Evolutionary conservation across 2,113 vertebrate species (phyloP), one percentile per base, ranked within the genome.

Genomic region (Rhabdomys dilectus): DNA sequence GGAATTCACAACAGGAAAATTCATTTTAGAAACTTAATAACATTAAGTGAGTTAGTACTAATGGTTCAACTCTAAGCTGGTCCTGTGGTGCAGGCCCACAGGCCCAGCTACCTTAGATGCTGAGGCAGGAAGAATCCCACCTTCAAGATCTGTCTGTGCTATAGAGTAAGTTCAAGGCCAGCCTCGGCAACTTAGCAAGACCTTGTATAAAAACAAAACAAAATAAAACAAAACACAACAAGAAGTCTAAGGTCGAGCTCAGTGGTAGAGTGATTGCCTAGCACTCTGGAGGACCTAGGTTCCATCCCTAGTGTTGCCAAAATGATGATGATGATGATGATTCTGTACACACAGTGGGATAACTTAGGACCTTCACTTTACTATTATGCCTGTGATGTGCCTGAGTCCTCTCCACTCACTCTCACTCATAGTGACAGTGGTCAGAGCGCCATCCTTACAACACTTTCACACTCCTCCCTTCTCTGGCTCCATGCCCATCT

Each of bases 21-120:
- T 89, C 77, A 91, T 58, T 86, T 97, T 93, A 77, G 58, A 95
- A 96, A 48, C 36, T 72, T 10, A 92, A 11, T 62, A 72, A 93
- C 48, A 76, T 24, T 48, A 66, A 68, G 2, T 53, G 62, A 88
- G 58, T 88, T 77, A 36, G 60, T 15, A 76, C 64, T 56, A 60
- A 36, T 39, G 26, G 17, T 73, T 94, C 87, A 36, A 45, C 89
- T 87, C 64, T 70, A 68, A 87, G 64, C 31, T 68, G 16, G 31
- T 42, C 17, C 19, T 48, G 34, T 53, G 64, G 64, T 51, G 6
- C 21, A 70, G 64, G 29, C 17, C 64, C n/a, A 3, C 0, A 70
- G 26, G 68, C 3, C 64, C 34, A 16, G 31, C 64, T 24, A n/a
- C 11, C 11, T 53, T n/a, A n/a, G 34, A 70, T 36, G 45, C 45